Evolutionary conservation across 2,113 vertebrate species (phyloP).

Genomic region (Raja brachyura): DNA sequence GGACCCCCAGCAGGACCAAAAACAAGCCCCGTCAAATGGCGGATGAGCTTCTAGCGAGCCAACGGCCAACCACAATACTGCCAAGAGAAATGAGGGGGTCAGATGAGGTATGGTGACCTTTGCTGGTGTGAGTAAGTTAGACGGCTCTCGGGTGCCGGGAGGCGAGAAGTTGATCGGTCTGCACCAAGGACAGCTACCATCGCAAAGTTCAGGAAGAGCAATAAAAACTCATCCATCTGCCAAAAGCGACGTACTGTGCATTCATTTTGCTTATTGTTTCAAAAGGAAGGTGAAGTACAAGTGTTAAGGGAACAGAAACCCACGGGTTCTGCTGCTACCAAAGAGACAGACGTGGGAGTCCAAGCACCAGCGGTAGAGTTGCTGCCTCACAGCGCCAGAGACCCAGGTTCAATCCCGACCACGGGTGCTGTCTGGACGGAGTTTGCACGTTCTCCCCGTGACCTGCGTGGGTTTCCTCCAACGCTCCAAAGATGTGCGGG

Average conservation of each 20-base stretch:
- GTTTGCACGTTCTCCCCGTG: too few relatives aligned
- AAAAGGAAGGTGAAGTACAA: not conserved
- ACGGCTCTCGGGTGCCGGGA: not conserved
- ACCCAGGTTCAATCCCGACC: too few relatives aligned
- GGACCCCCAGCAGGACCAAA: too few relatives aligned
- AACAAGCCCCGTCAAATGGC: too few relatives aligned
- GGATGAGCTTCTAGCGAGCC: too few relatives aligned
- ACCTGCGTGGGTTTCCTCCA: too few relatives aligned
- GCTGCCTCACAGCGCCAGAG: too few relatives aligned
- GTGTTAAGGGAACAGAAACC: not conserved
- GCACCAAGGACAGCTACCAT: not conserved
- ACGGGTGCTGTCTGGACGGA: too few relatives aligned
- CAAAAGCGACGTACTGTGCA: not conserved
- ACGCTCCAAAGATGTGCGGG: too few relatives aligned
- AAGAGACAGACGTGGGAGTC: not conserved
- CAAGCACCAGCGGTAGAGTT: not conserved
- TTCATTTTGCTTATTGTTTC: not conserved
- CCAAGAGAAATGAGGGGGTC: too few relatives aligned
- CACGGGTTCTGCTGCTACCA: not conserved
- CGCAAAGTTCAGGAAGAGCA: not conserved
- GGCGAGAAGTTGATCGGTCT: not conserved
- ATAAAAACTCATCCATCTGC: not conserved
- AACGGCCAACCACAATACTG: too few relatives aligned
- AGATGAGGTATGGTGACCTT: not conserved
- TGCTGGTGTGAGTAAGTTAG: not conserved